Base-by-base conservation (phyloP, 2,888 invertebrate genomes). In the Chrysopilus asiliformis region DNA sequence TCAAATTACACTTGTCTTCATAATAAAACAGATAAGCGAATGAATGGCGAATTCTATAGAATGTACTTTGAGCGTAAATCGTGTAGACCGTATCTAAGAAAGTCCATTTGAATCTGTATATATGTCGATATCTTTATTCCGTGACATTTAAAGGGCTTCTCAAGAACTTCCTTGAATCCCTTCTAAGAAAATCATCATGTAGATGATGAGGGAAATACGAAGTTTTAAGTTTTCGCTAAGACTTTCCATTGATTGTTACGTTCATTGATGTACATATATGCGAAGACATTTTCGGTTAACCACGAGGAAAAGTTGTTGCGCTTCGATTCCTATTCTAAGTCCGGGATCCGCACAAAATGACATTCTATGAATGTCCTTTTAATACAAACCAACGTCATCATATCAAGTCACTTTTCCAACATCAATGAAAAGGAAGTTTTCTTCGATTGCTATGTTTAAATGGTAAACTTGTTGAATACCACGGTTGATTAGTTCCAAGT, bases 251-350 rank as follows among this genome's bases (percentile, higher is more conserved):
- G n/a, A n/a, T 17, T 9, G 8, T 6, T 16, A 6, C 30, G 30
- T 16, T 16, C 10, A 30, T 13, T 30, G 17, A 13, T 16, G 13
- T 17, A n/a, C 4, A 30, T 13, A 30, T 30, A 2, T 16, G 30
- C 19, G 34, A 26, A 20, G 25, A 31, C 18, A 39, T 25, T 14
- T 16, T 22, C n/a, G 36, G 37, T 40, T 31, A 40, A 32, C 39
- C 39, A 34, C 32, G 30, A 26, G 13, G n/a, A n/a, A n/a, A 41
- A 41, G 39, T 41, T 41, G 31, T 36, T 36, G 27, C 33, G 15
- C 20, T 35, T 34, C 34, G 28, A 33, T 41, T 19, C 32, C 27
- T 8, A 12, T 17, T 7, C n/a, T n/a, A n/a, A n/a, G n/a, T n/a
- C n/a, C n/a, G n/a, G n/a, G n/a, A n/a, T n/a, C n/a, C n/a, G n/a